Evolutionary conservation across 37 sponge, comb jelly and placozoan genomes (phyloP).

Genomic region (Spongilla lacustris): DNA sequence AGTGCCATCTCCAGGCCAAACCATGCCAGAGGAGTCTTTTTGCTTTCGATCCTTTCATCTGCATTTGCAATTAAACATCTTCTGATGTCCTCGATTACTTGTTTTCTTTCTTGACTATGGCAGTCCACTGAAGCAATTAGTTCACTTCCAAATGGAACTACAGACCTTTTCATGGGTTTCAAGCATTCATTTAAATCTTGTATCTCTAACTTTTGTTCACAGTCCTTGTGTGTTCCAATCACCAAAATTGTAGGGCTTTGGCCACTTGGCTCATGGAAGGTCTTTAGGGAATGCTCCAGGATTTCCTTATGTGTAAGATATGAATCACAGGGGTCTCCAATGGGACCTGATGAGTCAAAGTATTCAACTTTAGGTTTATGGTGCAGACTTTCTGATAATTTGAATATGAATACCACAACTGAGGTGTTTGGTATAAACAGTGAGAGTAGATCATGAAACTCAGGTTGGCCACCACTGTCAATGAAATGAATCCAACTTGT

Average conservation of each 20-base stretch:
- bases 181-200: background rate
- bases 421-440: slow-evolving; percentile 1
- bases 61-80: background rate
- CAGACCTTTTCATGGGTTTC: background rate
- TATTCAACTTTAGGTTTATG: slow-evolving; percentile 4
- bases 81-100: background rate
- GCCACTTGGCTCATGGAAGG: background rate
- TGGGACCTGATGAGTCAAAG: background rate
- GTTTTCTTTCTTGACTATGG: background rate
- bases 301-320: slow-evolving; percentile 1
- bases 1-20: background rate
- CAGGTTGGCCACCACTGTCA: slow-evolving; percentile 29
- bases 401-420: background rate
- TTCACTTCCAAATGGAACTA: background rate
- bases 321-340: background rate
- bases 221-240: background rate
- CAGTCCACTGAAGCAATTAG: background rate
- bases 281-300: background rate
- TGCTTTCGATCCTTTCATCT: background rate
- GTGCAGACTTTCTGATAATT: slow-evolving; percentile 14
- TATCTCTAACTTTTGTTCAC: background rate
- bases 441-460: slow-evolving; percentile 17
- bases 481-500: background rate
- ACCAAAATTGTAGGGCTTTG: background rate
- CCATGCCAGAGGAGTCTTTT: background rate